These are phyloP conservation scores for Rhynchopsitta pachyrhyncha DNA, from an alignment of 2,113 vertebrate species.

Conservation along the genomic window DNA sequence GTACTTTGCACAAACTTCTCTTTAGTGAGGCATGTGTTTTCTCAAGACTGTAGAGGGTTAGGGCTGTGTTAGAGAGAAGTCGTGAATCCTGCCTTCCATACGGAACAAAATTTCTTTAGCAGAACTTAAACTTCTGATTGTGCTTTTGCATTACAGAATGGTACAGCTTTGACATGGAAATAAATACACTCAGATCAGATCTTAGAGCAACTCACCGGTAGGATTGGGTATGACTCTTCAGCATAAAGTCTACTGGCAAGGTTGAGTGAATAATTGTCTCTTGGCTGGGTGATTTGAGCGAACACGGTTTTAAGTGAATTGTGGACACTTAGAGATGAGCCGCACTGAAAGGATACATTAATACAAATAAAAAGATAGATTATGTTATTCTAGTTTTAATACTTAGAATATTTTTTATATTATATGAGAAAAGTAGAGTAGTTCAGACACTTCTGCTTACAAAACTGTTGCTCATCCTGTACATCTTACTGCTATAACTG, in stretches of 20 bases:
- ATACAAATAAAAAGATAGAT: neutral
- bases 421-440: neutral
- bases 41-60: neutral
- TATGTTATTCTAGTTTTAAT: neutral
- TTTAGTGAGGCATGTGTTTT: neutral
- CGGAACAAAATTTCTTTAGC: neutral
- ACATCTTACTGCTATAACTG: neutral
- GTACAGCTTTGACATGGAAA: neutral
- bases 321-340: neutral
- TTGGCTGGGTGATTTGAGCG: slow-evolving; percentile 24
- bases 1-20: neutral
- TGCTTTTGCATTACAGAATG: neutral
- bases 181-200: neutral
- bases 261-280: neutral
- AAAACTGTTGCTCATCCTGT: neutral
- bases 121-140: neutral
- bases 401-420: neutral
- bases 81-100: neutral
- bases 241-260: slow-evolving; percentile 32
- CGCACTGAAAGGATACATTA: neutral
- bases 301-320: neutral
- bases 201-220: slow-evolving; percentile 44
- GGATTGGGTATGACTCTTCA: slow-evolving; percentile 1
- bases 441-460: neutral
- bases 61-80: neutral